Evolutionary conservation across 2,888 invertebrate species (phyloP).

Genomic region (Helicoverpa assulta): DNA sequence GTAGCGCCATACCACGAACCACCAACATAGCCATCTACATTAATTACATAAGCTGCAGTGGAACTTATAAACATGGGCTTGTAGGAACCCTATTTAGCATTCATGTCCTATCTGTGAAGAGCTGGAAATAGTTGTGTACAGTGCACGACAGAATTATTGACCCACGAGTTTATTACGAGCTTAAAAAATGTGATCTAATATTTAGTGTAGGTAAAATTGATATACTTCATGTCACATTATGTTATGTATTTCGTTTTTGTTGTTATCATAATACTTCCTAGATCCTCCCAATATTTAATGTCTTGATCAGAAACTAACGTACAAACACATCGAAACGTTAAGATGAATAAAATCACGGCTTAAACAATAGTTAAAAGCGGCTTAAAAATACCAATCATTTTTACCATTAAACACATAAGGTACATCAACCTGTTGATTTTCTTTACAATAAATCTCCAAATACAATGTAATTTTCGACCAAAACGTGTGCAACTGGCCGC

Average conservation of each 20-base stretch:
- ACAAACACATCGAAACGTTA: too few relatives aligned
- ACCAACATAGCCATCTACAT: constrained; percentile 28
- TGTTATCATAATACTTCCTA: too few relatives aligned
- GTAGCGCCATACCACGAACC: constrained; percentile 1
- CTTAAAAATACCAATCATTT: neutral
- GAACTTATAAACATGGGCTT: constrained; percentile 13
- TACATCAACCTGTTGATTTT: constrained; percentile 19
- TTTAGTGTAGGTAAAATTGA: too few relatives aligned
- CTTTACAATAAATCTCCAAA: neutral
- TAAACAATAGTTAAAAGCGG: too few relatives aligned
- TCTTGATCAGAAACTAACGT: too few relatives aligned
- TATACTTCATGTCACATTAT: too few relatives aligned
- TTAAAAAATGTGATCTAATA: too few relatives aligned
- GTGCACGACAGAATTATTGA: neutral
- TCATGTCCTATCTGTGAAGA: constrained; percentile 12
- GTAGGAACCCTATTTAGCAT: constrained; percentile 17
- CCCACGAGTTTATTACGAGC: neutral
- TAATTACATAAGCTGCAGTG: constrained; percentile 34
- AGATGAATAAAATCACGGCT: too few relatives aligned
- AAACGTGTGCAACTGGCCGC: constrained; percentile 1
- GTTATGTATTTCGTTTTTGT: too few relatives aligned
- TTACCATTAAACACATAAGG: neutral
- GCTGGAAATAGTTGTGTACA: constrained; percentile 12
- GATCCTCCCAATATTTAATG: too few relatives aligned
- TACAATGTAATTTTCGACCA: constrained; percentile 18